These are phyloP conservation scores for Acanthosepion pharaonis DNA, from an alignment of 2,888 invertebrate species.

Conservation along the genomic window DNA sequence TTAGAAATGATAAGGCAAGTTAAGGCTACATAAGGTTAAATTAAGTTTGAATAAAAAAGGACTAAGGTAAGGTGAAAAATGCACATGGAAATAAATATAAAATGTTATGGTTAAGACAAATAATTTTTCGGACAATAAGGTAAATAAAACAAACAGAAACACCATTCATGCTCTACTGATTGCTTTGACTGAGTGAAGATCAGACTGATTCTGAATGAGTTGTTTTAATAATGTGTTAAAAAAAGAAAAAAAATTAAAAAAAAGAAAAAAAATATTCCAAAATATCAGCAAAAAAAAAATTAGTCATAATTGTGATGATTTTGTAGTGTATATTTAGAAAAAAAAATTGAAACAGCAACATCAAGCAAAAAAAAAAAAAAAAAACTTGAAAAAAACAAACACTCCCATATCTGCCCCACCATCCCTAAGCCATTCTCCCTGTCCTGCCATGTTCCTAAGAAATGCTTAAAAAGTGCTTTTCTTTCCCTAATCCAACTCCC, in stretches of 20 bases:
- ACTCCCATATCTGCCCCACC: background rate
- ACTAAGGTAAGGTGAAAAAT: background rate
- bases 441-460: slow-evolving; percentile 2
- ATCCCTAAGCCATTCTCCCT: background rate
- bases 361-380: background rate
- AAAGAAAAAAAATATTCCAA: slow-evolving; percentile 3
- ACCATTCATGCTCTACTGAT: background rate
- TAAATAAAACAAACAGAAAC: background rate
- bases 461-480: background rate
- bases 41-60: background rate
- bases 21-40: background rate
- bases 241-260: slow-evolving; percentile 37
- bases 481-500: background rate
- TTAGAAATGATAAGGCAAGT: background rate
- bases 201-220: slow-evolving; percentile 21
- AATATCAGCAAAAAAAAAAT: slow-evolving; percentile 12
- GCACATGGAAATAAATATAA: background rate
- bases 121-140: background rate
- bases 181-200: slow-evolving; percentile 33
- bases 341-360: background rate
- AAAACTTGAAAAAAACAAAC: background rate
- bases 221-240: slow-evolving; percentile 1
- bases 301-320: slow-evolving; percentile 14
- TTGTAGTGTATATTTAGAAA: slow-evolving; percentile 33
- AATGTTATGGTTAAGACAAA: background rate